Conservation (phyloP, 2,888 invertebrate species). For the Macrophya annulata region DNA sequence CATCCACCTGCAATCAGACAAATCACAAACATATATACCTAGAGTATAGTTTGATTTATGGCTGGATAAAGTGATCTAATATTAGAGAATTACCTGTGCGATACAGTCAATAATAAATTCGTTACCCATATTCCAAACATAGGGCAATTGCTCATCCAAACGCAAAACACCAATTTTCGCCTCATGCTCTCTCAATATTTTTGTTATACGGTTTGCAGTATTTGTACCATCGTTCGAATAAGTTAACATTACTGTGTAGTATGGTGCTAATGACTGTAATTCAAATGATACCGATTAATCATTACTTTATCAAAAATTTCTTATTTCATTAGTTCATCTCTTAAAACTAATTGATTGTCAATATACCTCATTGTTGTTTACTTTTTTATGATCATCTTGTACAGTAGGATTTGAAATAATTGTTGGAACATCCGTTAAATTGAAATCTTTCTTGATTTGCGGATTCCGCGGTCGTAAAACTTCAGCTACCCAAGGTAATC, state of each 20-base stretch:
- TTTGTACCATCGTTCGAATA: slow-evolving; percentile 81
- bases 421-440: neutral
- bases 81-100: slow-evolving; percentile 79
- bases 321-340: neutral
- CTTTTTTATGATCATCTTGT: neutral
- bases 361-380: neutral
- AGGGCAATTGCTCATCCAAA: slow-evolving; percentile 81
- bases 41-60: neutral
- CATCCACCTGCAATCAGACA: slow-evolving; percentile 80
- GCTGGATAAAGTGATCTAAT: neutral
- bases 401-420: neutral
- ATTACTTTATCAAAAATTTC: neutral
- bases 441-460: neutral
- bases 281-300: neutral
- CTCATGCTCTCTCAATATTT: slow-evolving; percentile 77
- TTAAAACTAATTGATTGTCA: neutral
- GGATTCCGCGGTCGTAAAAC: slow-evolving; percentile 64
- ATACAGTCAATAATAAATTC: slow-evolving; percentile 82
- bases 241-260: slow-evolving; percentile 79
- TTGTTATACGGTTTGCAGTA: slow-evolving; percentile 80
- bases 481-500: slow-evolving; percentile 69
- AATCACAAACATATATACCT: neutral
- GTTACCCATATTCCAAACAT: slow-evolving; percentile 81
- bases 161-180: slow-evolving; percentile 77
- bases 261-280: slow-evolving; percentile 31